Base-by-base conservation (phyloP, 1,140 invertebrate genomes). In the Coenobita brevimanus region DNA sequence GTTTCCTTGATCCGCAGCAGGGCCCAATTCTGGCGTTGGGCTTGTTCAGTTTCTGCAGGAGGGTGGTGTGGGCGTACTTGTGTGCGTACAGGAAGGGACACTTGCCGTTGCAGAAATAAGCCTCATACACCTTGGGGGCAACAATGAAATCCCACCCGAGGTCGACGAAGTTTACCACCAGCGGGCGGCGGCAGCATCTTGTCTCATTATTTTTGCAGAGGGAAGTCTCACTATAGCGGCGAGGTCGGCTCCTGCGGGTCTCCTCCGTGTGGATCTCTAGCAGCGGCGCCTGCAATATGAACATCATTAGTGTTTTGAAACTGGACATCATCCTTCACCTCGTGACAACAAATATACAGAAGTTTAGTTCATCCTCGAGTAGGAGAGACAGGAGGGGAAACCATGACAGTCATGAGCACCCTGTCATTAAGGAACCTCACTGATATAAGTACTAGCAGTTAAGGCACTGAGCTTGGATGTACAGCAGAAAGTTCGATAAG, bases 141-240 rank as follows among this genome's bases (percentile, higher is more conserved):
- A 99, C 97, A 91, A 99, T 98, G 96, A 98, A 99, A 91, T 99
- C 97, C 98, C 98, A 99, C 15, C 97, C 98, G 91, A 99, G 98
- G 89, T 97, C 97, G 90, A 96, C 96, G 93, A 99, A 99, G 93
- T 99, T 97, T 17, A 99, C 97, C 15, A 96, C 97, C 24, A 99
- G 94, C 0, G 97, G 96, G 92, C 98, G 98, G 21, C 97, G 95
- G 92, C 97, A 98, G 92, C 97, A 98, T 33, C 96, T 94, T 3
- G 95, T 94, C 91, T 98, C 96, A 82, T 96, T 94, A 6, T 94
- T 95, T 62, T 95, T 94, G 30, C 76, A 71, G 30, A 24, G n/a
- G 91, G 96, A 95, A 76, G 97, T 94, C 21, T 95, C 96, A 46
- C 96, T 94, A 91, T 95, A 97, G n/a, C 97, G 94, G 90, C 96